A percentile compares a stretch with the other conserved stretches of the same genome.
These are phyloP conservation scores for Gallinago solitaria DNA, from an alignment of 2,797 vertebrate species.

Conservation along the genomic window DNA sequence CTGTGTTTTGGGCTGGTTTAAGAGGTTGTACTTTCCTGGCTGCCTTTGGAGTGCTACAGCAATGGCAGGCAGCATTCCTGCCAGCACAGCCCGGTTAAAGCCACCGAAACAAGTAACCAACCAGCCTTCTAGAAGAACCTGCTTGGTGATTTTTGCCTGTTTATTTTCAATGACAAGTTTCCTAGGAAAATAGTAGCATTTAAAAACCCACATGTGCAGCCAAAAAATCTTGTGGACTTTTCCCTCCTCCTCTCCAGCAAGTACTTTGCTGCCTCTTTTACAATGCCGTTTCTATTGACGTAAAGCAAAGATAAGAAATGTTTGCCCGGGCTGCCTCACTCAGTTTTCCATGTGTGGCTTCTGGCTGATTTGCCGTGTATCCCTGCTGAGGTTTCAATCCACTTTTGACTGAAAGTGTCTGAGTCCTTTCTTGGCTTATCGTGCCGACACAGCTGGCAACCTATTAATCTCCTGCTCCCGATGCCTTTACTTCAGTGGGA, in stretches of 20 bases:
- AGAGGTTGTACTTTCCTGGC: background rate
- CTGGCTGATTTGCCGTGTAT: constrained; percentile 18
- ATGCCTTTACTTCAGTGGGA: background rate
- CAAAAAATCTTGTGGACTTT: constrained; percentile 10
- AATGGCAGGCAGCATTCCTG: background rate
- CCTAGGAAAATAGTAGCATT: background rate
- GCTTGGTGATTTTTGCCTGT: background rate
- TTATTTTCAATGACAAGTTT: background rate
- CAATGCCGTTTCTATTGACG: constrained; percentile 2
- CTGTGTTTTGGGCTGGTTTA: constrained; percentile 25
- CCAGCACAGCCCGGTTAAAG: background rate
- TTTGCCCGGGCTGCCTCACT: background rate
- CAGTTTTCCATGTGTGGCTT: constrained; percentile 19
- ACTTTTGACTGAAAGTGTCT: background rate
- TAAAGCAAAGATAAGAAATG: constrained; percentile 17
- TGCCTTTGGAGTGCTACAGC: background rate
- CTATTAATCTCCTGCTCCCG: background rate
- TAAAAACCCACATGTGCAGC: background rate
- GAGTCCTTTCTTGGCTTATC: constrained; percentile 30
- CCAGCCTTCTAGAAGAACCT: background rate
- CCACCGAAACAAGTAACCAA: background rate
- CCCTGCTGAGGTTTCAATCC: constrained; percentile 20
- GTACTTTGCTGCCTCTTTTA: constrained; percentile 38
- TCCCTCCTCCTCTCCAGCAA: constrained; percentile 14
- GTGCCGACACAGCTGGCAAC: background rate